Percentiles rank a stretch among this genome's conserved stretches.
Conservation (phyloP, 2,888 invertebrate genomes). For the Thymelicus sylvestris region DNA sequence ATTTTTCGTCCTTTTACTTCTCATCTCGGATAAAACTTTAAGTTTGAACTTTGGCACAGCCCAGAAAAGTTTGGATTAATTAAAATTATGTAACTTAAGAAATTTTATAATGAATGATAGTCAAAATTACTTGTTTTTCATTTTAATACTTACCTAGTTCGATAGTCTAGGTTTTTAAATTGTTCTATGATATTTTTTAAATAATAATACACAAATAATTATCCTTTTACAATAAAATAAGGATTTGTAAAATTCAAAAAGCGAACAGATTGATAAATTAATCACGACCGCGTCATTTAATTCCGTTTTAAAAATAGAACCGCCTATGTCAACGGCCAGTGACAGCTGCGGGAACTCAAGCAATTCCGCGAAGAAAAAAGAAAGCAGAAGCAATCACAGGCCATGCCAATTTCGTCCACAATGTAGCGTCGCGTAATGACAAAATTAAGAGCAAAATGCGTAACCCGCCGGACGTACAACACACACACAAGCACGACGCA, state of each 20-base stretch:
- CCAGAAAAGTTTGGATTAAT: too few relatives aligned
- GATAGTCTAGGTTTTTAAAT: too few relatives aligned
- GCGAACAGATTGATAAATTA: conserved; percentile 4
- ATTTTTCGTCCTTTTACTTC: too few relatives aligned
- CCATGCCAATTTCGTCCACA: conserved; percentile 58
- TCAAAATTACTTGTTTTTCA: too few relatives aligned
- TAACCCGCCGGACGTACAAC: conserved; percentile 47
- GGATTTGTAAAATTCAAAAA: neutral
- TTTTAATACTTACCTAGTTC: too few relatives aligned
- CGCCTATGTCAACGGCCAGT: conserved; percentile 21
- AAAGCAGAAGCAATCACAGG: conserved; percentile 49
- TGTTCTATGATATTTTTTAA: too few relatives aligned
- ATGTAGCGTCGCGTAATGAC: conserved; percentile 64
- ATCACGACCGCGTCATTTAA: conserved; percentile 8
- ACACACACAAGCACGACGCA: conserved; percentile 40
- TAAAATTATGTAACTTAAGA: too few relatives aligned
- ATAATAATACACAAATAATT: too few relatives aligned
- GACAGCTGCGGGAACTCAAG: conserved; percentile 28
- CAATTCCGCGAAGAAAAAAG: conserved; percentile 40
- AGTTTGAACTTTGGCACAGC: too few relatives aligned
- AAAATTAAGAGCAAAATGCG: conserved; percentile 67
- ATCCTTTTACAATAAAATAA: too few relatives aligned
- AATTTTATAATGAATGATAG: too few relatives aligned
- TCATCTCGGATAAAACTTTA: too few relatives aligned
- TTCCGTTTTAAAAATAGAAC: conserved; percentile 30